A percentile compares a stretch with the other conserved stretches of the same genome.
phyloP scores from a whole-genome alignment of 2,888 invertebrate genomes.

The Tetanocera ferruginea region DNA sequence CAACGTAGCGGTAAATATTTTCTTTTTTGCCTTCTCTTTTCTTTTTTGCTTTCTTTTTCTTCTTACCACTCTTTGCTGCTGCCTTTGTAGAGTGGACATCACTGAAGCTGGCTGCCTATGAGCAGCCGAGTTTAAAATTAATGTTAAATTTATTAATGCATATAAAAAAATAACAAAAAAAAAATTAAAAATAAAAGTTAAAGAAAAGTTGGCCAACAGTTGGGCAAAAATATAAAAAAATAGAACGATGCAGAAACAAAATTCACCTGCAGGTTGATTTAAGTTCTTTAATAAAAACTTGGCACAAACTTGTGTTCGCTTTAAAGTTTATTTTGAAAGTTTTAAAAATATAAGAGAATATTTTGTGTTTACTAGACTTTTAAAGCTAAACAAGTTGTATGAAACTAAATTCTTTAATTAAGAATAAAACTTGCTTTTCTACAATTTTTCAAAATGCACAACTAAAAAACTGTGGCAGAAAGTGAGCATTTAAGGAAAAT shows the following conservation, averaged over 20 bases:
- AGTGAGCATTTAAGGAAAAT: too few species aligned
- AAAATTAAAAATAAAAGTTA: background rate
- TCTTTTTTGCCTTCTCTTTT: background rate
- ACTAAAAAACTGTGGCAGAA: too few species aligned
- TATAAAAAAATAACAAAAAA: background rate
- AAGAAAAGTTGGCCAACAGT: background rate
- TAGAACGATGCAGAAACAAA: background rate
- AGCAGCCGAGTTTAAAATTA: background rate
- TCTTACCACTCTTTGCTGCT: background rate
- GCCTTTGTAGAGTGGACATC: background rate
- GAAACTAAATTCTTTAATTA: too few species aligned
- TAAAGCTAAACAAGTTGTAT: too few species aligned
- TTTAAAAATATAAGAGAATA: too few species aligned
- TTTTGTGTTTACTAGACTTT: too few species aligned
- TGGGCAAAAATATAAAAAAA: background rate
- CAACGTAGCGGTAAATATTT: conserved; percentile 17
- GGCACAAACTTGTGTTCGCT: too few species aligned
- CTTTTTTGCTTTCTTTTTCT: background rate
- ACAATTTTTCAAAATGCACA: too few species aligned
- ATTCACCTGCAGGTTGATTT: too few species aligned
- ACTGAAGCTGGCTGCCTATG: background rate
- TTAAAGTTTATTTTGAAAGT: too few species aligned
- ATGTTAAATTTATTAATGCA: background rate
- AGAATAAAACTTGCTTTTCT: too few species aligned
- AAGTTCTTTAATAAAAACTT: too few species aligned